Evolutionary conservation across 1,140 invertebrate species (phyloP), one percentile per base, ranked within the genome.

Genomic region (Calosoma granatense): DNA sequence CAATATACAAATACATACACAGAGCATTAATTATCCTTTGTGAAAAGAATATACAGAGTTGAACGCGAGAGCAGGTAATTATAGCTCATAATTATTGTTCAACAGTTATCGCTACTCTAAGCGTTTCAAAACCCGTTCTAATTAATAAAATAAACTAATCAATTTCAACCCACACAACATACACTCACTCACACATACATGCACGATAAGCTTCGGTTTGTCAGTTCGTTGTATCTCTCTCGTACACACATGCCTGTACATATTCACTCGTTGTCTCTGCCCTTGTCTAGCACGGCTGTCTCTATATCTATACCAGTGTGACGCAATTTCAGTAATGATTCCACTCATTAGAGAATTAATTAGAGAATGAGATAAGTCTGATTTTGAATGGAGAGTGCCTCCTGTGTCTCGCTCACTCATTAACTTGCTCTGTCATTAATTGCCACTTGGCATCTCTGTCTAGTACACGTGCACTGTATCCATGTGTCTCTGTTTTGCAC

Each of bases 71-170:
- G n/a, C n/a, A n/a, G n/a, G n/a, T n/a, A n/a, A n/a, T n/a, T n/a
- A 6, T 30, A 30, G 26, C 26, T 30, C 6, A 4, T 47, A 47
- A 47, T 47, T 47, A 47, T 17, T 47, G 41, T 17, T 14, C 14
- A 14, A 17, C 17, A 9, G 15, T 17, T 47, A 12, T 47, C 17
- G 15, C 15, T 47, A 17, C 17, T 12, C 9, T 11, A 11, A 47
- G 41, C 6, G 41, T 47, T 11, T 47, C 26, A 36, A 47, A 47
- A 47, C 41, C 41, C 41, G 41, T 6, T 47, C 41, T 47, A 47
- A 47, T 47, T 47, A 47, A 47, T 47, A 47, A 47, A 47, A 47
- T 47, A 47, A 47, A 47, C 41, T 47, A 47, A 47, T 47, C 41
- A 47, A 47, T 47, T 47, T 47, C 41, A 12, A 47, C 41, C 41